phyloP scores from a whole-genome alignment of 1,140 invertebrate species.

The Hormaphis cornu region DNA sequence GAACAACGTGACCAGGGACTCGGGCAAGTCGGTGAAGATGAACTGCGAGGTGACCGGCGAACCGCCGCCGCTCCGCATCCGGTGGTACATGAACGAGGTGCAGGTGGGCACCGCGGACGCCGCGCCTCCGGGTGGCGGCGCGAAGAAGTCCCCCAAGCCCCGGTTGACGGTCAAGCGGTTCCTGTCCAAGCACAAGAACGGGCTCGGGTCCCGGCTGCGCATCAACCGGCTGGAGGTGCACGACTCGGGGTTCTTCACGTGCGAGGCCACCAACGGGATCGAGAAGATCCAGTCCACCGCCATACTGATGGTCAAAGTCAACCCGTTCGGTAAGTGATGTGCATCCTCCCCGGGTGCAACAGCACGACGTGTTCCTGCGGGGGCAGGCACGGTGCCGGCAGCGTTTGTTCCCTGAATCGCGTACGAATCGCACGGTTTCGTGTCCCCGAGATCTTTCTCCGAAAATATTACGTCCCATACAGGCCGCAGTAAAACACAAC shows the following conservation, averaged over 20 bases:
- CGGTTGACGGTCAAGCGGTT: conserved; percentile 4
- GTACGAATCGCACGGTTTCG: too few species aligned
- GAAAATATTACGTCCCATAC: too few species aligned
- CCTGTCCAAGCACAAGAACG: conserved; percentile 29
- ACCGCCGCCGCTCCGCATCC: conserved; percentile 49
- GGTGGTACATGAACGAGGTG: conserved; percentile 60
- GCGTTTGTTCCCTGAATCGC: too few species aligned
- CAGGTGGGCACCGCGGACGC: conserved; percentile 45
- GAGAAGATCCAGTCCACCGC: conserved; percentile 52
- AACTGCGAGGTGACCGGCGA: conserved; percentile 60
- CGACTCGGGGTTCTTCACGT: conserved; percentile 62
- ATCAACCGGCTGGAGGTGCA: conserved; percentile 54
- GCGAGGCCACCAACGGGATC: conserved; percentile 53
- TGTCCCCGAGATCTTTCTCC: too few species aligned
- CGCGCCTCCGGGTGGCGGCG: conserved; percentile 45
- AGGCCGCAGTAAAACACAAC: too few species aligned
- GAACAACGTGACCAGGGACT: conserved; percentile 53
- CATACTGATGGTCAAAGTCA: conserved; percentile 49
- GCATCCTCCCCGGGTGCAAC: background rate
- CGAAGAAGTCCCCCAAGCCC: conserved; percentile 40
- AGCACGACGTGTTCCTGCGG: too few species aligned
- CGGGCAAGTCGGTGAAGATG: conserved; percentile 52
- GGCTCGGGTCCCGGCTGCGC: conserved; percentile 46
- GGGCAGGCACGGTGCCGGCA: too few species aligned
- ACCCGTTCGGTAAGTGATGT: conserved; percentile 36